These are phyloP conservation scores for Plectropomus leopardus DNA, from an alignment of 2,113 vertebrate species.

Conservation along the genomic window DNA sequence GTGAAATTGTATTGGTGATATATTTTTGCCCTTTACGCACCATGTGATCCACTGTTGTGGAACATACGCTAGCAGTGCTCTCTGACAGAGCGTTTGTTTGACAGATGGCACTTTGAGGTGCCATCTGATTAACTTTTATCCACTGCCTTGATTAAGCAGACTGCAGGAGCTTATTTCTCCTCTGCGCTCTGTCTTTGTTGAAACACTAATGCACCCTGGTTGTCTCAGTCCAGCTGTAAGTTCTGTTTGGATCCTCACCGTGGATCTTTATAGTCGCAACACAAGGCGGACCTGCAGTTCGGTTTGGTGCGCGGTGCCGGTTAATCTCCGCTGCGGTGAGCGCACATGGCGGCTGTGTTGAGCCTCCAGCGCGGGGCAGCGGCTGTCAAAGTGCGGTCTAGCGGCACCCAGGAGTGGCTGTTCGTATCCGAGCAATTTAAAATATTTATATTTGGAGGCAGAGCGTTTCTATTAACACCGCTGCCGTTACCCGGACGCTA, in stretches of 20 bases:
- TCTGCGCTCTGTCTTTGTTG: constrained; percentile 11
- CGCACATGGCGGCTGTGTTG: constrained; percentile 32
- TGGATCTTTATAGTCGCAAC: not conserved
- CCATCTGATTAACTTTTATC: constrained; percentile 74
- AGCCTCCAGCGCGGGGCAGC: constrained; percentile 18
- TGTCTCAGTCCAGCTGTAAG: constrained; percentile 3
- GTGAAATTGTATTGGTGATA: not conserved
- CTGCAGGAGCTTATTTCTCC: constrained; percentile 51
- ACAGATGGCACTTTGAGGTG: constrained; percentile 73
- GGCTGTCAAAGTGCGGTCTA: constrained; percentile 55
- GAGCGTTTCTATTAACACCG: not conserved
- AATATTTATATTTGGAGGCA: constrained; percentile 1
- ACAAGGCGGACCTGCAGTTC: not conserved
- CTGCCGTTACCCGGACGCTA: too few species aligned
- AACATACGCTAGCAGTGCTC: not conserved
- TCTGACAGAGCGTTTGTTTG: constrained; percentile 57
- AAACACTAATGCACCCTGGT: not conserved
- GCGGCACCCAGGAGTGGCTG: not conserved
- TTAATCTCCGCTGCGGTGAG: constrained; percentile 19
- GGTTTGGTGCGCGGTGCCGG: constrained; percentile 1
- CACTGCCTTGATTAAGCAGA: constrained; percentile 62
- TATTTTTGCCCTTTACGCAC: not conserved
- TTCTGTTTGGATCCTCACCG: not conserved
- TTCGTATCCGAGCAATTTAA: not conserved
- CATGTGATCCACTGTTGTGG: not conserved